A percentile compares a stretch with the other conserved stretches of the same genome.
Evolutionary conservation across 2,888 invertebrate species (phyloP).

Genomic region (Crocallis elinguaria): DNA sequence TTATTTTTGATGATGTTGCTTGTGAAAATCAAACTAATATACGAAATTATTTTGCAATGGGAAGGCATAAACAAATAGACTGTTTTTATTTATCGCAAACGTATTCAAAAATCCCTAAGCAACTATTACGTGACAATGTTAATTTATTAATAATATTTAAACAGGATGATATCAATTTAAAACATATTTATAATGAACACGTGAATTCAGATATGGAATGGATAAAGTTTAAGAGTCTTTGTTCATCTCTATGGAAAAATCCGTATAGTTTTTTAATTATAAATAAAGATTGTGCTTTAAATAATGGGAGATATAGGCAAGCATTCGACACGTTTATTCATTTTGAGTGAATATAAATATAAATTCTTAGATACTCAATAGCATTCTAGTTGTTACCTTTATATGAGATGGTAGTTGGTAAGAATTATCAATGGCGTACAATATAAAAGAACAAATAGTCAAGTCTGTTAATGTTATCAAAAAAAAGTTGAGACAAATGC

Average conservation of each 20-base stretch:
- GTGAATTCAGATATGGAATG: conserved; percentile 40
- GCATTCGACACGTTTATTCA: conserved; percentile 19
- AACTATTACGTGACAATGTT: conserved; percentile 33
- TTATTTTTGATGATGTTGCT: conserved; percentile 36
- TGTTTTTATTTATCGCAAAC: conserved; percentile 43
- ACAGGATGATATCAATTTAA: conserved; percentile 45
- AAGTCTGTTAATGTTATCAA: not conserved
- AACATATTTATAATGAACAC: conserved; percentile 47
- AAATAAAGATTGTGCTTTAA: conserved; percentile 17
- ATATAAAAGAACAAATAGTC: conserved; percentile 5
- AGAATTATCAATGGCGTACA: not conserved
- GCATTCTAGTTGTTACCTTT: too few species aligned
- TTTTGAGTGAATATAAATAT: not conserved
- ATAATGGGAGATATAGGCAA: conserved; percentile 25
- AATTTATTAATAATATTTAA: conserved; percentile 40
- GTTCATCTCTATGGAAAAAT: conserved; percentile 8
- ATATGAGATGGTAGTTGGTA: not conserved
- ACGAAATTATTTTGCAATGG: conserved; percentile 18
- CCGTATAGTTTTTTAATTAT: conserved; percentile 10
- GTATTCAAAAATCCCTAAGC: conserved; percentile 46
- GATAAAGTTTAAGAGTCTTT: conserved; percentile 30
- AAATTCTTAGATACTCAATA: too few species aligned
- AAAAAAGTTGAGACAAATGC: conserved; percentile 3
- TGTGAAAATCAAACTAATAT: conserved; percentile 30
- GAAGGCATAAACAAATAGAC: conserved; percentile 32